These are phyloP conservation scores for Nothobranchius kuhntae DNA, from an alignment of 2,113 vertebrate genomes.

Conservation along the genomic window DNA sequence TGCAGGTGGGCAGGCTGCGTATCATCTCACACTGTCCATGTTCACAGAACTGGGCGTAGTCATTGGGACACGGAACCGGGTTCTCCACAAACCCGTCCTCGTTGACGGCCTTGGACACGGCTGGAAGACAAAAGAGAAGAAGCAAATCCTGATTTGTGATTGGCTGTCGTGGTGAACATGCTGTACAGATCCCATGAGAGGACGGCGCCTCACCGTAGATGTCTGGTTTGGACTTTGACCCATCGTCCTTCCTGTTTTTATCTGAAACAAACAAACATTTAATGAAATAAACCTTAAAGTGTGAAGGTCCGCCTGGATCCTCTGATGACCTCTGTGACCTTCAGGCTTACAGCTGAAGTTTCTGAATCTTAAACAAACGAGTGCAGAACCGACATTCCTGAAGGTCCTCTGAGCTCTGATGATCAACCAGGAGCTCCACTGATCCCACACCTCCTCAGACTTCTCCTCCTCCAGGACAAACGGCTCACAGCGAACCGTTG, in stretches of 20 bases:
- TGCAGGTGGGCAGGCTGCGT: constrained; percentile 90
- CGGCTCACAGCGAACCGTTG: too few species aligned
- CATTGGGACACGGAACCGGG: constrained; percentile 88
- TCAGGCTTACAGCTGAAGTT: too few species aligned
- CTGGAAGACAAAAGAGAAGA: constrained; percentile 60
- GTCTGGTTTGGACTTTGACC: constrained; percentile 68
- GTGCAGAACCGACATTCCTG: too few species aligned
- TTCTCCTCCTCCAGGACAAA: too few species aligned
- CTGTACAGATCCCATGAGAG: background rate
- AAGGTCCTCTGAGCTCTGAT: too few species aligned
- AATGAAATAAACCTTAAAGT: too few species aligned
- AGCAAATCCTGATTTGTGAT: constrained; percentile 3
- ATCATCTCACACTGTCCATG: constrained; percentile 96
- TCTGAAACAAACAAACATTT: constrained; percentile 56
- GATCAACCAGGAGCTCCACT: too few species aligned
- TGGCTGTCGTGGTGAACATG: background rate
- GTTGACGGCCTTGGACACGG: constrained; percentile 86
- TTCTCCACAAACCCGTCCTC: constrained; percentile 85
- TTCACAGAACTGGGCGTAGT: constrained; percentile 90
- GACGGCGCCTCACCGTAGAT: constrained; percentile 52
- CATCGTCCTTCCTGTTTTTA: constrained; percentile 74
- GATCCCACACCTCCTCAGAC: too few species aligned
- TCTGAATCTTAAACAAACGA: too few species aligned
- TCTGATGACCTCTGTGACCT: too few species aligned
- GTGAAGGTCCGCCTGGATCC: too few species aligned